Percentiles rank a stretch among this genome's conserved stretches.
Conservation (phyloP, 2,797 vertebrate species). For the Euphonia xanthogaster region DNA sequence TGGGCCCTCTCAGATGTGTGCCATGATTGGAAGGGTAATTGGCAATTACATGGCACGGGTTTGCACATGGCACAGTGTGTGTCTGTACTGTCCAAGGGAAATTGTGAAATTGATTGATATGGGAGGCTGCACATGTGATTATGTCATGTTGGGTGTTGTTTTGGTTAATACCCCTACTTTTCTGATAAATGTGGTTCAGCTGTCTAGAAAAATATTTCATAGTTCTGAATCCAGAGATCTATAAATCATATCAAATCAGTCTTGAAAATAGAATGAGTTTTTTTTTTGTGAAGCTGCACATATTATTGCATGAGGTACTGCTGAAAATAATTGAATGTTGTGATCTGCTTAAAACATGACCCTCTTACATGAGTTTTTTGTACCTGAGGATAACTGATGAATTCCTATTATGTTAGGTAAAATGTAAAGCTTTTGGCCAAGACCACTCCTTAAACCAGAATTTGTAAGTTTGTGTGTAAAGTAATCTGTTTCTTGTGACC, state of each 20-base stretch:
- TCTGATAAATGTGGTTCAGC: slow-evolving; percentile 18
- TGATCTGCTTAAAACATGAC: not conserved
- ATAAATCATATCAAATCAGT: not conserved
- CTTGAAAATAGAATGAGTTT: not conserved
- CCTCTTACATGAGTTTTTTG: not conserved
- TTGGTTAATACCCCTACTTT: not conserved
- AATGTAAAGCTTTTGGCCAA: not conserved
- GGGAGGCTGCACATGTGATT: not conserved
- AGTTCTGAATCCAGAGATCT: not conserved
- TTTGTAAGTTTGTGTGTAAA: not conserved
- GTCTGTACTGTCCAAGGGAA: not conserved
- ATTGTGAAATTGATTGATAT: slow-evolving; percentile 7
- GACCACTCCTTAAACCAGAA: not conserved
- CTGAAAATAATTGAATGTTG: not conserved
- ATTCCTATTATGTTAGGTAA: not conserved
- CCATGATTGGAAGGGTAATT: not conserved
- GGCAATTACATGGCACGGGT: not conserved
- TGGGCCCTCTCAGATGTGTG: not conserved
- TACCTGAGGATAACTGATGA: not conserved
- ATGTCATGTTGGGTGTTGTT: not conserved
- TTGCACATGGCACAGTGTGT: not conserved
- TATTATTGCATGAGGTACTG: not conserved
- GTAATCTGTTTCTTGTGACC: not conserved
- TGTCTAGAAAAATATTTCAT: slow-evolving; percentile 4
- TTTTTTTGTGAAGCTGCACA: not conserved